Evolutionary conservation across 2,888 invertebrate species (phyloP), one percentile per base, ranked within the genome.

Genomic region (Deilephila porcellus): DNA sequence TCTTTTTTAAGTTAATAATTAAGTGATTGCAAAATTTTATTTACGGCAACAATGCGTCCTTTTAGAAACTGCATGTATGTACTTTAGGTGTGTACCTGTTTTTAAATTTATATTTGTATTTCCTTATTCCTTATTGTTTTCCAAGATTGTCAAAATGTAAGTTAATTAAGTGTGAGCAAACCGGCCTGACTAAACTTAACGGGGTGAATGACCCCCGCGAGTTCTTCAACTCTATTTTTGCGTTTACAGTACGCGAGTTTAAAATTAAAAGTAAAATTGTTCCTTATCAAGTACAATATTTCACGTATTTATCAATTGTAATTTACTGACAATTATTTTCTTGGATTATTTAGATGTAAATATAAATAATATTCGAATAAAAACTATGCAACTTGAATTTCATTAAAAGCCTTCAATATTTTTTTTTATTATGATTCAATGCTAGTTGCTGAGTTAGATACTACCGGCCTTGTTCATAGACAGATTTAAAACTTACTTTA

Each of bases 71-170:
- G 32, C 32, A 19, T 14, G 19, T n/a, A 1, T 25, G 25, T 25
- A 25, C 25, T 1, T 0, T 25, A 25, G 25, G 25, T 25, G 25
- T 25, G 1, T 1, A 25, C 25, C 25, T 25, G 25, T 5, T 60
- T n/a, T 29, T 34, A 3, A 19, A 3, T 34, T n/a, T 63, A n/a
- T 63, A 34, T 20, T 63, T 63, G 37, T n/a, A 63, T 19, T 63
- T 37, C 63, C 62, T 34, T 63, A 32, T 62, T 34, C 34, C 37
- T n/a, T 63, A 63, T 37, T 63, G 37, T 19, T 63, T 37, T 63
- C n/a, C 1, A 37, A 63, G 19, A 19, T 63, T 37, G 2, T 37
- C 17, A 32, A 37, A 62, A 17, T 32, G 3, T 34, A 19, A 34
- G n/a, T 8, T 32, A 17, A 34, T 1, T 37, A n/a, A 63, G n/a